These are phyloP conservation scores for Bombus difficillimus DNA, from an alignment of 1,140 invertebrate genomes.

Conservation along the genomic window DNA sequence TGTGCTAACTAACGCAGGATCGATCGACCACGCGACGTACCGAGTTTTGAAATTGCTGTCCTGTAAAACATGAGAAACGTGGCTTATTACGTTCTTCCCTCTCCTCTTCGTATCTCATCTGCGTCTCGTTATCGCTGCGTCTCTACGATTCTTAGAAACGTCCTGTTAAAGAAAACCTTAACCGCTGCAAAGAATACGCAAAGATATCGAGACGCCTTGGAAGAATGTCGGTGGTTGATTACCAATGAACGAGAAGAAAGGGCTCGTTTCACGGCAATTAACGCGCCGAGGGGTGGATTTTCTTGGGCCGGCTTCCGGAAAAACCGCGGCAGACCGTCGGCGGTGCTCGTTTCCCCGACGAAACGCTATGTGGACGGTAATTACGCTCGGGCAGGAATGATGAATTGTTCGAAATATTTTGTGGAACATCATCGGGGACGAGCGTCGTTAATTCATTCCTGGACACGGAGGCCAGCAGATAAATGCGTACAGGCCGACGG, in stretches of 20 bases:
- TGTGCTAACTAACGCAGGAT: fast-evolving
- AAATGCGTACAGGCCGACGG: slow-evolving; percentile 59
- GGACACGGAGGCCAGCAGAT: slow-evolving; percentile 62
- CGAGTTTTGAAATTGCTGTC: too few relatives aligned
- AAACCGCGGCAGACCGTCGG: not conserved
- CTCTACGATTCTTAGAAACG: not conserved
- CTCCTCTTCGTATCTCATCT: too few relatives aligned
- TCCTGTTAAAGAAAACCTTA: not conserved
- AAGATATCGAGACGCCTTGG: not conserved
- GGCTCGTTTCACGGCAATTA: slow-evolving; percentile 44
- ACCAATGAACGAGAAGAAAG: slow-evolving; percentile 2
- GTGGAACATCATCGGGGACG: slow-evolving; percentile 68
- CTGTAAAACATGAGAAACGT: not conserved
- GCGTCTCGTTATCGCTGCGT: too few relatives aligned
- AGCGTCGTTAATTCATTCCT: slow-evolving; percentile 72
- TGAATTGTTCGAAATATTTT: slow-evolving; percentile 74
- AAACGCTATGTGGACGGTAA: slow-evolving; percentile 49
- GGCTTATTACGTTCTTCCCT: too few relatives aligned
- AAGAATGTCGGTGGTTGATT: not conserved
- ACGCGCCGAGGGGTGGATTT: slow-evolving; percentile 12
- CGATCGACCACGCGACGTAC: too few relatives aligned
- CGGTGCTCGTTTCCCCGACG: slow-evolving; percentile 1
- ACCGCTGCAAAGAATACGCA: not conserved
- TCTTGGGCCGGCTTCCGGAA: slow-evolving; percentile 9
- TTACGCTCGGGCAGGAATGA: slow-evolving; percentile 63